Conservation (phyloP, 2,888 invertebrate genomes). For the Danaus chrysippus region DNA sequence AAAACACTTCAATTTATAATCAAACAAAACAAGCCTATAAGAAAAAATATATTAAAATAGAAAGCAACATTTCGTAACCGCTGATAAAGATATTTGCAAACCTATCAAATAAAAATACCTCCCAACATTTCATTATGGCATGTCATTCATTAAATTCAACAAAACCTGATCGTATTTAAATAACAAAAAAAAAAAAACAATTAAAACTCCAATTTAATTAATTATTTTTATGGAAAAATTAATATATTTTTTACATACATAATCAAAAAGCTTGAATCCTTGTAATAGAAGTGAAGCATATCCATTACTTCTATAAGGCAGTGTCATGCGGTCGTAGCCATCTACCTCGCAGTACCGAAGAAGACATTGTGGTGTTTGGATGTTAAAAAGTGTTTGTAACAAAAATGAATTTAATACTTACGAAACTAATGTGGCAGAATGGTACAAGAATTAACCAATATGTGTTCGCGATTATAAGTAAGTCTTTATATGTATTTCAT, state of each 20-base stretch:
- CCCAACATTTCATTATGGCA: no score
- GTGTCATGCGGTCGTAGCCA: conserved; percentile 27
- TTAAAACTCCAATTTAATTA: conserved; percentile 4
- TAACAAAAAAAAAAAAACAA: conserved; percentile 10
- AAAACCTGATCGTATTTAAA: no score
- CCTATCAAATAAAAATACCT: no score
- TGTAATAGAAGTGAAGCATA: conserved; percentile 32
- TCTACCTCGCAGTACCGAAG: conserved; percentile 41
- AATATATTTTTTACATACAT: conserved; percentile 14
- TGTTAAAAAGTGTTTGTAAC: conserved; percentile 34
- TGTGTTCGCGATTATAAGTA: conserved; percentile 64
- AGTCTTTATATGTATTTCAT: conserved; percentile 40
- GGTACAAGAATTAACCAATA: conserved; percentile 69
- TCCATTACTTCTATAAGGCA: conserved; percentile 39
- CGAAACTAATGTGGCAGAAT: conserved; percentile 64
- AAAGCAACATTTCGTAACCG: no score
- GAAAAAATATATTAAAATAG: no score
- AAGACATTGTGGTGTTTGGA: conserved; percentile 48
- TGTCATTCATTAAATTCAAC: no score
- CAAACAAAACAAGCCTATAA: no score
- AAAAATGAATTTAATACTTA: conserved; percentile 64
- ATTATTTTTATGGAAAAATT: neutral
- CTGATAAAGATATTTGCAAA: no score
- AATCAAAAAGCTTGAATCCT: conserved; percentile 10
- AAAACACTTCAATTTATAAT: no score